phyloP scores from a whole-genome alignment of 2,888 invertebrate genomes.

The Fabriciana adippe region DNA sequence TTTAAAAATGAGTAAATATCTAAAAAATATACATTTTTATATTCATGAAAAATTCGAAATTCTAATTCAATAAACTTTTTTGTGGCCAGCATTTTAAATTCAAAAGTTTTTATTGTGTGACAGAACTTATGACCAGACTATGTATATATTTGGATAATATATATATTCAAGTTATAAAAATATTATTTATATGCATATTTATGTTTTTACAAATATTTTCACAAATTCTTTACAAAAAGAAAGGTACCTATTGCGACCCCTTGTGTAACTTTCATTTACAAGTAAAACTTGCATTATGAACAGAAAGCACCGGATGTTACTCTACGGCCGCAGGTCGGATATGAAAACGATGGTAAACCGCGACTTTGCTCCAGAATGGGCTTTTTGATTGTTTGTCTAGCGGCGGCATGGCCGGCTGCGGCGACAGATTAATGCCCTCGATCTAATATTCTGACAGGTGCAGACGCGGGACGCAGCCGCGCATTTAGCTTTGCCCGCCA shows the following conservation, averaged over 20 bases:
- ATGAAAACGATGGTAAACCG: conserved; percentile 64
- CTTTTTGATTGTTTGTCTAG: conserved; percentile 66
- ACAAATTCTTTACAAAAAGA: too few relatives aligned
- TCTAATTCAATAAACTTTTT: too few relatives aligned
- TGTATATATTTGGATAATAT: too few relatives aligned
- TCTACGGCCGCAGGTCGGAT: conserved; percentile 62
- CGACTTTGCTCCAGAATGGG: conserved; percentile 63
- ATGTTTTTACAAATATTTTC: too few relatives aligned
- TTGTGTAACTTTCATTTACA: conserved; percentile 21
- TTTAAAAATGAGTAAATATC: too few relatives aligned
- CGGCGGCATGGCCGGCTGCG: conserved; percentile 43
- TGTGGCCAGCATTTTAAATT: too few relatives aligned
- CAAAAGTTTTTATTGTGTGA: too few relatives aligned
- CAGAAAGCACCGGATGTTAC: conserved; percentile 49
- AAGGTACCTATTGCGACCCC: not conserved
- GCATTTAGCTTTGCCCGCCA: conserved; percentile 38
- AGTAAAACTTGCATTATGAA: conserved; percentile 29
- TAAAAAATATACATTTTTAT: too few relatives aligned
- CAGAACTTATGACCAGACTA: too few relatives aligned
- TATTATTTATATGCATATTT: too few relatives aligned
- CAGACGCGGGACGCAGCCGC: conserved; percentile 44
- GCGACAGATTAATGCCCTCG: conserved; percentile 69
- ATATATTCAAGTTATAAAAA: too few relatives aligned
- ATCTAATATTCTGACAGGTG: conserved; percentile 77
- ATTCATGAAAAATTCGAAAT: too few relatives aligned